Percentiles rank a stretch among this genome's conserved stretches.
Evolutionary conservation across 1,140 invertebrate genomes (phyloP).

Genomic region (Papilio glaucus): DNA sequence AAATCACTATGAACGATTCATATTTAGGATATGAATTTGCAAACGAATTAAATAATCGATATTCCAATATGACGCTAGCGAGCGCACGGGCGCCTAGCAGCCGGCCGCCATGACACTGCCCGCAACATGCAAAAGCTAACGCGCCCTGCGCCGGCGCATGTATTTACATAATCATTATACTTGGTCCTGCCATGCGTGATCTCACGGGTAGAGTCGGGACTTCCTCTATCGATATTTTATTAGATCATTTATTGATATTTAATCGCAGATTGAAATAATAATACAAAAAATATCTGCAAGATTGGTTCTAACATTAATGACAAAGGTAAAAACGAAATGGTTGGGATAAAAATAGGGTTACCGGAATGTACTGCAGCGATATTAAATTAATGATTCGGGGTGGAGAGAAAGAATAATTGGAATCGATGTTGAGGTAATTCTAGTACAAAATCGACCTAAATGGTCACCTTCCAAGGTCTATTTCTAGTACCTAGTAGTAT

Average conservation of each 20-base stretch:
- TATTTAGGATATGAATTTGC: not conserved
- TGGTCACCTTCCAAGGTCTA: too few relatives aligned
- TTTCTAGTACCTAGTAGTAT: too few relatives aligned
- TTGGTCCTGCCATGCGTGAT: conserved; percentile 58
- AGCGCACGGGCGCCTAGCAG: conserved; percentile 59
- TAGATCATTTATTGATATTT: conserved; percentile 39
- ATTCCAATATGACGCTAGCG: conserved; percentile 48
- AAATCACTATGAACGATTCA: not conserved
- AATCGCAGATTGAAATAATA: not conserved
- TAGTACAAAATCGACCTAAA: too few relatives aligned
- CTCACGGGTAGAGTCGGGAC: conserved; percentile 40
- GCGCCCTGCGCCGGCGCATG: conserved; percentile 62
- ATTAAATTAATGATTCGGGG: too few relatives aligned
- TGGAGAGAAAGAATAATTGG: too few relatives aligned
- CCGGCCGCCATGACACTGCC: conserved; percentile 67
- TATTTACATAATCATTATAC: conserved; percentile 72
- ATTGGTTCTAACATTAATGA: too few relatives aligned
- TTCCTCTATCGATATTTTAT: conserved; percentile 18
- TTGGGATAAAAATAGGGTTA: too few relatives aligned
- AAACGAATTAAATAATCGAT: conserved; percentile 31
- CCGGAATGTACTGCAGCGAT: too few relatives aligned
- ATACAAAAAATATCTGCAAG: too few relatives aligned
- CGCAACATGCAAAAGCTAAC: conserved; percentile 62
- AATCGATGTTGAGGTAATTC: too few relatives aligned
- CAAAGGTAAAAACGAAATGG: too few relatives aligned